phyloP scores from a whole-genome alignment of 2,113 vertebrate species.

The Puma concolor region DNA sequence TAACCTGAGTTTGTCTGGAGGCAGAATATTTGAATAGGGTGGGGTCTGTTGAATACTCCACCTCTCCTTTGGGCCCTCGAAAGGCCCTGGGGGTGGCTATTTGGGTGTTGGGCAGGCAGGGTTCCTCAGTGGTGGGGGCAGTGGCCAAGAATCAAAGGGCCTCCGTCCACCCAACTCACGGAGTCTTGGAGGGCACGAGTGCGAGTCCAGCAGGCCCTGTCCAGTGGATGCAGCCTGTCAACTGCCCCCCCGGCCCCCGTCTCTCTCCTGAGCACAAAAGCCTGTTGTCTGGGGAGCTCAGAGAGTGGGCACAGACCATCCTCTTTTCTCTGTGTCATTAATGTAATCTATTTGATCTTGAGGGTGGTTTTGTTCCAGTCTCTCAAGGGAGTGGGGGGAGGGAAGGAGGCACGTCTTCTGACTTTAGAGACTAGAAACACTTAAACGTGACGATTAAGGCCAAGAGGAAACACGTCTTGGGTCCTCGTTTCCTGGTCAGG shows the following conservation, averaged over 20 bases:
- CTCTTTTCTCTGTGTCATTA: slow-evolving; percentile 68
- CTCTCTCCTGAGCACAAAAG: slow-evolving; percentile 75
- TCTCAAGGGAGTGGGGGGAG: not conserved
- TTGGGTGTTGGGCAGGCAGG: not conserved
- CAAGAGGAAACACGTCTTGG: not conserved
- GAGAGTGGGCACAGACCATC: slow-evolving; percentile 26
- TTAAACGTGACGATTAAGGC: not conserved
- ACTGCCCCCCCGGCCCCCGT: slow-evolving; percentile 31
- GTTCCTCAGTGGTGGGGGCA: not conserved
- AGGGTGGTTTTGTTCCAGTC: slow-evolving; percentile 71
- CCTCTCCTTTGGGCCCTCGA: not conserved
- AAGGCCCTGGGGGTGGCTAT: accelerated
- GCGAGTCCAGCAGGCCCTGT: slow-evolving; percentile 66
- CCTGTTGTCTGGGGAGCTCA: slow-evolving; percentile 64
- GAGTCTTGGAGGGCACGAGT: slow-evolving; percentile 57
- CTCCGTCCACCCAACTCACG: slow-evolving; percentile 34
- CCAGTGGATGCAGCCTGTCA: slow-evolving; percentile 60
- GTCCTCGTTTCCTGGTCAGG: not conserved
- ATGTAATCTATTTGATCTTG: slow-evolving; percentile 49
- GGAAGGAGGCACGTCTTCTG: not conserved
- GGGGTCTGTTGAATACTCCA: not conserved
- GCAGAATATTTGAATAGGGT: not conserved
- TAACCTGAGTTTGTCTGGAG: not conserved
- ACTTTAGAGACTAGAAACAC: slow-evolving; percentile 2
- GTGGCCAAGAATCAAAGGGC: slow-evolving; percentile 37